Conservation (phyloP, 2,113 vertebrate species). For the Hemibagrus wyckioides region DNA sequence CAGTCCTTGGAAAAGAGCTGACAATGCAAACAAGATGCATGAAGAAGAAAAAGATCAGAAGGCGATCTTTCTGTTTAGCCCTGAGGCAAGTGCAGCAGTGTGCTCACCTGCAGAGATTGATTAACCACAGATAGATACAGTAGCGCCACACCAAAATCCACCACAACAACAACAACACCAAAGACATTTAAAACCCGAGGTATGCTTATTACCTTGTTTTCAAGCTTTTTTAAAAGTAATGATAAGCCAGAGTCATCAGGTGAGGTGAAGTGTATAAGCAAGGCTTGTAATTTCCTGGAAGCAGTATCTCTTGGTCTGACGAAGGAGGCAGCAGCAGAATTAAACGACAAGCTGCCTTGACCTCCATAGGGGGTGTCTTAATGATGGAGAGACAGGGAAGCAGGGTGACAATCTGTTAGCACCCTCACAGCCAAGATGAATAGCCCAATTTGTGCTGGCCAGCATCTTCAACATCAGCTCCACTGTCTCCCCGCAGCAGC, state of each 20-base stretch:
- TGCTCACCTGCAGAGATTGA: constrained; percentile 35
- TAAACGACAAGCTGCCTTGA: constrained; percentile 42
- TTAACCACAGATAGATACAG: constrained; percentile 10
- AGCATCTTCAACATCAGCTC: constrained; percentile 45
- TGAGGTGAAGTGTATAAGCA: constrained; percentile 16
- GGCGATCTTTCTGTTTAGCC: constrained; percentile 35
- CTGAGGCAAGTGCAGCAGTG: constrained; percentile 35
- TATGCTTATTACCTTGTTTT: constrained; percentile 27
- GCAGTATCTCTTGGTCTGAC: neutral
- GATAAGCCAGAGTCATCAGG: constrained; percentile 14
- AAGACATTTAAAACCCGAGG: neutral
- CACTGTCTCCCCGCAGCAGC: constrained; percentile 38
- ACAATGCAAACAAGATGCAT: constrained; percentile 38
- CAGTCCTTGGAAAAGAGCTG: constrained; percentile 21
- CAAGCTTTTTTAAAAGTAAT: constrained; percentile 10
- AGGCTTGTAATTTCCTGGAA: constrained; percentile 8
- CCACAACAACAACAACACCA: constrained; percentile 12
- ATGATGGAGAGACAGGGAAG: constrained; percentile 54
- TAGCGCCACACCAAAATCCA: neutral
- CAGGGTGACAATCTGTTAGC: constrained; percentile 59
- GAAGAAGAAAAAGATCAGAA: constrained; percentile 24
- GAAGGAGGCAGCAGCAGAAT: constrained; percentile 18
- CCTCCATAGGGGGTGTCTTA: constrained; percentile 46
- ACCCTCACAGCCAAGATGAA: constrained; percentile 63
- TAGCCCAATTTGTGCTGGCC: constrained; percentile 60